A percentile compares a stretch with the other conserved stretches of the same genome.
phyloP scores from a whole-genome alignment of 2,888 invertebrate species.

The Ormia ochracea region DNA sequence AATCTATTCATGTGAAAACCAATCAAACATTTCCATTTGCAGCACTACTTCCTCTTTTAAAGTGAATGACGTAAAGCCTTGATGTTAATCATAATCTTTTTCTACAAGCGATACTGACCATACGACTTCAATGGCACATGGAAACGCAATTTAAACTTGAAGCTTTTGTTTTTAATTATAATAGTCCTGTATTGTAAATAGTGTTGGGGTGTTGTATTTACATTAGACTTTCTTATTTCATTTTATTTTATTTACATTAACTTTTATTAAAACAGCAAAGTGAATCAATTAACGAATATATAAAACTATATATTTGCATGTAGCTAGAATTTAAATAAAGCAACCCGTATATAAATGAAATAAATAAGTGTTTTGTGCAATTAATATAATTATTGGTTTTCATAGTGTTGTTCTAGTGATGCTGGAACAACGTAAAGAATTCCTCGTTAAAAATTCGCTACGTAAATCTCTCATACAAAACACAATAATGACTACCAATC shows the following conservation, averaged over 20 bases:
- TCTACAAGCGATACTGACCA: background rate
- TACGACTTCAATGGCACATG: background rate
- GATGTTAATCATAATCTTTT: background rate
- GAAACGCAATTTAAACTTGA: background rate
- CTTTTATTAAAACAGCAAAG: constrained; percentile 13
- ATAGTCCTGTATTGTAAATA: background rate
- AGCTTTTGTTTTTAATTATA: background rate
- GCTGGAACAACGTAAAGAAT: too few relatives aligned
- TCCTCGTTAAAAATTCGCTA: too few relatives aligned
- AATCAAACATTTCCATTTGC: background rate
- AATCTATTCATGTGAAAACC: background rate
- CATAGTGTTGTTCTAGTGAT: too few relatives aligned
- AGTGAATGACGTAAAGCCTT: background rate
- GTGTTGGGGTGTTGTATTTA: background rate
- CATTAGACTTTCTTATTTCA: background rate
- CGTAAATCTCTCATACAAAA: too few relatives aligned
- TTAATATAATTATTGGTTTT: too few relatives aligned
- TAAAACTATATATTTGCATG: background rate
- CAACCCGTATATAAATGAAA: background rate
- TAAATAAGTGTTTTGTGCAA: too few relatives aligned
- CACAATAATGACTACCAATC: too few relatives aligned
- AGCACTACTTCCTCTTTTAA: constrained; percentile 60
- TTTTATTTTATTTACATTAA: constrained; percentile 14
- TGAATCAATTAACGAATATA: background rate
- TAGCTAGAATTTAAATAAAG: constrained; percentile 13